Conservation (phyloP, 2,113 vertebrate species). For the Microtus pennsylvanicus region DNA sequence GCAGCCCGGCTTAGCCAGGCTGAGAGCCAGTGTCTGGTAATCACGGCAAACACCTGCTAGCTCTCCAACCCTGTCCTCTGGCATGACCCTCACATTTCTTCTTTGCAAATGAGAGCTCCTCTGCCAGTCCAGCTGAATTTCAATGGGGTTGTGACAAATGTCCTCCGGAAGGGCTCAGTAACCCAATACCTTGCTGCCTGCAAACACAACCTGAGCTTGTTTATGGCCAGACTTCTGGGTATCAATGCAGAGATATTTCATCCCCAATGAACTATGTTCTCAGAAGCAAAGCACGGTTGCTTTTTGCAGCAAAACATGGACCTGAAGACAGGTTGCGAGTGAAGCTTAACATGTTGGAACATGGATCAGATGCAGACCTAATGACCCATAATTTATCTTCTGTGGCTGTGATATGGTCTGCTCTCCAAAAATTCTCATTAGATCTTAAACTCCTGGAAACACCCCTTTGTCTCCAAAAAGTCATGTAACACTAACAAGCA, state of each 20-base stretch:
- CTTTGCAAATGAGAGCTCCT: conserved; percentile 75
- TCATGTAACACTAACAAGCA: conserved; percentile 31
- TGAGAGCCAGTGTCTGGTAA: conserved; percentile 10
- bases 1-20: background rate
- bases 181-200: conserved; percentile 59
- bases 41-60: conserved; percentile 64
- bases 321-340: conserved; percentile 51
- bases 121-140: conserved; percentile 71
- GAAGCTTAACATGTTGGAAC: conserved; percentile 57
- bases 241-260: conserved; percentile 65
- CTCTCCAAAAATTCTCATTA: conserved; percentile 70
- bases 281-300: conserved; percentile 47
- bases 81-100: conserved; percentile 57
- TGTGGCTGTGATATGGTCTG: conserved; percentile 48
- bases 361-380: conserved; percentile 59
- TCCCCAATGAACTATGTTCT: conserved; percentile 40
- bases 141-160: conserved; percentile 67
- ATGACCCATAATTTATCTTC: conserved; percentile 70
- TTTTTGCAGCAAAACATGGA: conserved; percentile 40
- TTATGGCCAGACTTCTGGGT: conserved; percentile 54
- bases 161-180: conserved; percentile 58
- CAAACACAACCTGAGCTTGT: conserved; percentile 70
- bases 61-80: conserved; percentile 7
- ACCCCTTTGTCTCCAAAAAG: background rate
- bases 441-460: conserved; percentile 52